These are phyloP conservation scores for Spilosoma lubricipeda DNA, from an alignment of 2,888 invertebrate species.

Conservation along the genomic window DNA sequence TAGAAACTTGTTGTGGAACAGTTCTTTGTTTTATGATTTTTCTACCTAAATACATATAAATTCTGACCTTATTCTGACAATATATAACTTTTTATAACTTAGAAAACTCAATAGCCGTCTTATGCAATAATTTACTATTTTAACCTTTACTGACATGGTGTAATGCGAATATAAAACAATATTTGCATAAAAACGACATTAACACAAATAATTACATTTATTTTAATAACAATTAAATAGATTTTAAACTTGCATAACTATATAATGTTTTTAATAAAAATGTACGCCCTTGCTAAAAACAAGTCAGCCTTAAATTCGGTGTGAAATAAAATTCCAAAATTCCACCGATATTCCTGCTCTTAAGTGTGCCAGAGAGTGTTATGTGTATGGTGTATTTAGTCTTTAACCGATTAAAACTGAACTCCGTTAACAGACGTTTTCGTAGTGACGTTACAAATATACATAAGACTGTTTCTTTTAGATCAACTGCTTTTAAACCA, in stretches of 20 bases:
- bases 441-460: too few relatives aligned
- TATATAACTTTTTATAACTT: too few relatives aligned
- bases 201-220: constrained; percentile 8
- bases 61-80: too few relatives aligned
- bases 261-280: background rate
- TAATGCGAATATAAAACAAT: background rate
- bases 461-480: too few relatives aligned
- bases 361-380: too few relatives aligned
- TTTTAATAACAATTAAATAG: constrained; percentile 4
- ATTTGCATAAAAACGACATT: constrained; percentile 11
- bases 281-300: background rate
- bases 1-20: background rate
- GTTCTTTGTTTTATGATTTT: background rate
- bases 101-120: background rate
- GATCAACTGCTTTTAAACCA: too few relatives aligned
- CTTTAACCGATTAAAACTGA: too few relatives aligned
- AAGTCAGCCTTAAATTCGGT: background rate
- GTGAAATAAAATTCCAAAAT: background rate
- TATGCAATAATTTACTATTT: background rate
- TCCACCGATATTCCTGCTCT: background rate
- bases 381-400: too few relatives aligned
- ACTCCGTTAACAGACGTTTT: too few relatives aligned
- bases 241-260: constrained; percentile 6
- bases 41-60: background rate
- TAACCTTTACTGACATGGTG: constrained; percentile 2